phyloP scores from a whole-genome alignment of 2,797 vertebrate species.

The Geotrypetes seraphini region DNA sequence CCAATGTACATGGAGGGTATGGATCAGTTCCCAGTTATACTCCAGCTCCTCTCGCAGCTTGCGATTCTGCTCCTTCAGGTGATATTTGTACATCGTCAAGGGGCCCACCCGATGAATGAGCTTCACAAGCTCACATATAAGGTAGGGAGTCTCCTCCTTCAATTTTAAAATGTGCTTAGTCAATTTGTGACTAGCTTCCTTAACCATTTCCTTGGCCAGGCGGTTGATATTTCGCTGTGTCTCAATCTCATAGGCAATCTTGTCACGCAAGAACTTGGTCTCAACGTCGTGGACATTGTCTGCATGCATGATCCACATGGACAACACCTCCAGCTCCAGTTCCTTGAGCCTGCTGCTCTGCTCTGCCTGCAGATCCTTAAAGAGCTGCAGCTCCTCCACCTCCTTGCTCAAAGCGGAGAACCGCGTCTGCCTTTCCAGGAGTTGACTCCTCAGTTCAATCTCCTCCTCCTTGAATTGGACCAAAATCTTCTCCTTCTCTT shows the following conservation, averaged over 20 bases:
- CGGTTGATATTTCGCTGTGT: conserved; percentile 19
- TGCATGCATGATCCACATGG: conserved; percentile 31
- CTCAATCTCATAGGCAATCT: conserved; percentile 21
- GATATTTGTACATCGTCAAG: conserved; percentile 13
- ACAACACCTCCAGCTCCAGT: conserved; percentile 40
- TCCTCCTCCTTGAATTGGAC: no score
- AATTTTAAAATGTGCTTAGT: conserved; percentile 21
- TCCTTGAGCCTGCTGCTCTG: conserved; percentile 31
- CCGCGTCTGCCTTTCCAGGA: no score
- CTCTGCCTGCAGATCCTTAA: conserved; percentile 24
- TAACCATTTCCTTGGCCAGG: conserved; percentile 24
- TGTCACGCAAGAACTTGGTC: conserved; percentile 28
- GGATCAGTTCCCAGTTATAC: conserved; percentile 1
- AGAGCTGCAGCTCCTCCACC: no score
- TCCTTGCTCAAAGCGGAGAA: no score
- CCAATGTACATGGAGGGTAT: not conserved
- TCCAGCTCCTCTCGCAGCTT: conserved; percentile 24
- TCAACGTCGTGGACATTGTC: conserved; percentile 31
- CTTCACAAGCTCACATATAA: conserved; percentile 23
- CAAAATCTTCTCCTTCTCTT: no score
- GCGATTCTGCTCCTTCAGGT: conserved; percentile 26
- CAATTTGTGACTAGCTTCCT: conserved; percentile 26
- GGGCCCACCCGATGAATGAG: conserved; percentile 17
- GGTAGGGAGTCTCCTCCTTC: conserved; percentile 21
- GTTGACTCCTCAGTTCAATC: no score